Conservation (phyloP, 2,888 invertebrate genomes). For the Drosophila antonietae region DNA sequence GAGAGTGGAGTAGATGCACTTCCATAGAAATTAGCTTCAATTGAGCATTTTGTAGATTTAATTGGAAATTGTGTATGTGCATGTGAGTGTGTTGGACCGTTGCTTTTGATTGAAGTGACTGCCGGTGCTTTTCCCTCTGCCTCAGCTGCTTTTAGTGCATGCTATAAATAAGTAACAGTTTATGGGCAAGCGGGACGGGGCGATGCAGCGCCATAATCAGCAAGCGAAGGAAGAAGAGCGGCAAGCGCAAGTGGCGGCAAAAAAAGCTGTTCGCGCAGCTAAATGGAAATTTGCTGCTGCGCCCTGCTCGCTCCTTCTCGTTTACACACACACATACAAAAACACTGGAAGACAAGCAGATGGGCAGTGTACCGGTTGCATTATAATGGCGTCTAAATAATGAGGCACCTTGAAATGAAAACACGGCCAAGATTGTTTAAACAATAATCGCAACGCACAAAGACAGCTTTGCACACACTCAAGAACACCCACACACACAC, state of each 20-base stretch:
- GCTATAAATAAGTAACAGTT: constrained; percentile 62
- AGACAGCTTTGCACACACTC: constrained; percentile 17
- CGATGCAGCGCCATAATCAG: constrained; percentile 51
- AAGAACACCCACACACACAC: constrained; percentile 10
- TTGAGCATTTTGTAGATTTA: constrained; percentile 70
- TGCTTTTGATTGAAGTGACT: constrained; percentile 52
- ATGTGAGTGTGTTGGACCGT: constrained; percentile 16
- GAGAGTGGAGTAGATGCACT: constrained; percentile 2
- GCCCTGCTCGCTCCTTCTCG: constrained; percentile 33
- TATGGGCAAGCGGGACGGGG: constrained; percentile 7
- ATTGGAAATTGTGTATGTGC: constrained; percentile 53
- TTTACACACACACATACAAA: constrained; percentile 9
- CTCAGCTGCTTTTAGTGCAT: constrained; percentile 15
- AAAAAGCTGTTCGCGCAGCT: constrained; percentile 70
- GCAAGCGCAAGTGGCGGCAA: constrained; percentile 46
- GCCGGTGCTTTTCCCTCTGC: constrained; percentile 1
- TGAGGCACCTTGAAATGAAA: constrained; percentile 73
- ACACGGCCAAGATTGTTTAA: constrained; percentile 76
- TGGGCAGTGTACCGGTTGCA: constrained; percentile 68
- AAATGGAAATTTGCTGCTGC: constrained; percentile 57
- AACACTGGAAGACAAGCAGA: constrained; percentile 20
- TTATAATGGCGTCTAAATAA: constrained; percentile 75
- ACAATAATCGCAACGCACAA: constrained; percentile 61
- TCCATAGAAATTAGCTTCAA: constrained; percentile 70
- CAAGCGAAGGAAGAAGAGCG: constrained; percentile 33